Base-by-base conservation (phyloP, 2,797 vertebrate genomes). In the Enteromius viviparus region DNA sequence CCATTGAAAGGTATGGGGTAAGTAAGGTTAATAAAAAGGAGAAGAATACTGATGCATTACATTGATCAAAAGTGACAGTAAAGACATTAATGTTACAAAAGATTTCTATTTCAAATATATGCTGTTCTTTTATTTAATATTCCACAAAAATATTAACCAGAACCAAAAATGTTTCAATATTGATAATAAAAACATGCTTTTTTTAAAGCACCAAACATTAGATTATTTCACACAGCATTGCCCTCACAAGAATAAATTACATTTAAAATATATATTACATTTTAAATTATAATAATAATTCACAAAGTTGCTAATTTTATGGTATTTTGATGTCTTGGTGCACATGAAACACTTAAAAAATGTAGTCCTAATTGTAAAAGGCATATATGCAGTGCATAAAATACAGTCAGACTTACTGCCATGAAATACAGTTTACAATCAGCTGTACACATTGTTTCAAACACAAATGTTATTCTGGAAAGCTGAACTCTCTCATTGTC, bases 401-500 rank as follows among this genome's bases (percentile, higher is more conserved):
- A 42, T 55, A 37, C n/a, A 19, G 34, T 77, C 29, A 29, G 34
- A 42, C 96, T 89, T 91, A 99, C 98, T 92, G 93, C 94, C 93
- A 96, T 94, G 91, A 99, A 99, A 91, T 92, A 95, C 66, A 99
- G 92, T 76, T 93, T 93, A 26, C 98, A 99, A 89, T 94, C 94
- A 64, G 95, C 93, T 0, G 93, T 92, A 86, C 98, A 99, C 32
- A 89, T 29, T 0, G 95, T 98, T 92, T 99, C 96, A 29, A 99
- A 99, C 87, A 99, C 93, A 1, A 99, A 99, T 17, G 96, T 96
- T 90, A 99, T 96, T 86, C 92, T 95, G 42, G 96, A 96, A 1
- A 97, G 90, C 89, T 96, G 96, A 29, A 89, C 93, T 78, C 89
- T 96, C 72, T 96, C 95, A 0, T 85, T 74, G 19, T 94, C 95